Evolutionary conservation across 2,888 invertebrate species (phyloP).

Genomic region (Glaucopsyche alexis): DNA sequence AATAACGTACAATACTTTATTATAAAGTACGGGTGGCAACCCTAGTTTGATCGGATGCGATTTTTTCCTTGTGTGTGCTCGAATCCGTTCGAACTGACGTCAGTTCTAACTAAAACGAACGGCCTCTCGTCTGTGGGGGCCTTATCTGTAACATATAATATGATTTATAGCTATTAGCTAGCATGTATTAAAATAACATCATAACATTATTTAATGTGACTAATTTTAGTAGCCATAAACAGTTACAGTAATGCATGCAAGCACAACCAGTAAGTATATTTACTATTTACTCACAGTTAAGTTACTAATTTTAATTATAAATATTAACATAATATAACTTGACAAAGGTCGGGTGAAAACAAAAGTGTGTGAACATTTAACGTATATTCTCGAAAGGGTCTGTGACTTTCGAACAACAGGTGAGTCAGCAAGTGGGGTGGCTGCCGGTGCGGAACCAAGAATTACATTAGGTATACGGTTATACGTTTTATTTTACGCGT

Average conservation of each 20-base stretch:
- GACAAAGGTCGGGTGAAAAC: constrained; percentile 22
- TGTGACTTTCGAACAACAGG: constrained; percentile 58
- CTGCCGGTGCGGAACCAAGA: constrained; percentile 62
- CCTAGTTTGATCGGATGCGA: too few species aligned
- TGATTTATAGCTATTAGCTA: too few species aligned
- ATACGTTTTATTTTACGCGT: constrained; percentile 37
- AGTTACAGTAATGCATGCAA: neutral
- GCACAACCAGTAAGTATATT: neutral
- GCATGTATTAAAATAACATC: too few species aligned
- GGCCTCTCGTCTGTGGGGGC: too few species aligned
- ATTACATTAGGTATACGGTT: constrained; percentile 39
- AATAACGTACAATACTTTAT: too few species aligned
- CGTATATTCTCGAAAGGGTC: constrained; percentile 40
- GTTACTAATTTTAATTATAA: neutral
- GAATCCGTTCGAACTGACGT: too few species aligned
- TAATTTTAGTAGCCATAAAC: neutral
- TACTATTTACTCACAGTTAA: neutral
- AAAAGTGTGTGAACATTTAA: constrained; percentile 30
- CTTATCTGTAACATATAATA: too few species aligned
- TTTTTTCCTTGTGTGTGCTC: too few species aligned
- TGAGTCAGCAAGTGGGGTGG: constrained; percentile 77
- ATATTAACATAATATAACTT: constrained; percentile 14
- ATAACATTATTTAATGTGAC: neutral
- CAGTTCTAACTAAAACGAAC: too few species aligned
- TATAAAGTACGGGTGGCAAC: too few species aligned